These are phyloP conservation scores for Baccha elongata DNA, from an alignment of 2,888 invertebrate species.

Conservation along the genomic window DNA sequence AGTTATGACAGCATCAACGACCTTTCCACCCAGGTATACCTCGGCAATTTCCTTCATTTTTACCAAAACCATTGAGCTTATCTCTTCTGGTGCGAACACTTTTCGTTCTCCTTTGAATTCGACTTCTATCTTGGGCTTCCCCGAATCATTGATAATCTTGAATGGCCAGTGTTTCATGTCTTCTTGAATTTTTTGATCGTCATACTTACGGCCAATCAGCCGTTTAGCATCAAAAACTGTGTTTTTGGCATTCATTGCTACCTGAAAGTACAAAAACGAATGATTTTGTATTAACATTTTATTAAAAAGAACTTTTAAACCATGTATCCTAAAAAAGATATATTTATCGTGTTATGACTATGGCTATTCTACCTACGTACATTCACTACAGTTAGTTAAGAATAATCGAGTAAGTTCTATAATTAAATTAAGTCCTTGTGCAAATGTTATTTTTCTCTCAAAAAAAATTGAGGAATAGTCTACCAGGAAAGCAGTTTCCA, in stretches of 20 bases:
- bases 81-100: constrained; percentile 91
- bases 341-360: too few relatives aligned
- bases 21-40: constrained; percentile 88
- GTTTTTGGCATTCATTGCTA: constrained; percentile 91
- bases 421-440: too few relatives aligned
- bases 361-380: too few relatives aligned
- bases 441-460: too few relatives aligned
- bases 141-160: constrained; percentile 85
- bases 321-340: too few relatives aligned
- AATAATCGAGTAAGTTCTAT: too few relatives aligned
- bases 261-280: constrained; percentile 81
- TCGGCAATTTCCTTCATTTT: constrained; percentile 94
- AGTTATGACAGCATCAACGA: constrained; percentile 91
- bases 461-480: too few relatives aligned
- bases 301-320: too few relatives aligned
- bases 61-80: constrained; percentile 92
- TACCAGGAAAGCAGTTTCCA: too few relatives aligned
- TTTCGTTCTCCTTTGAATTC: constrained; percentile 90
- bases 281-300: too few relatives aligned
- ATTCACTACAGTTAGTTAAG: too few relatives aligned
- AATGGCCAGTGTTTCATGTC: constrained; percentile 95
- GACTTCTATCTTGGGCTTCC: constrained; percentile 89
- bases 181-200: constrained; percentile 89
- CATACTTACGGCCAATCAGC: constrained; percentile 91
- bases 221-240: constrained; percentile 93